Conservation (phyloP, 2,797 vertebrate species). For the Chromobotia macracanthus region DNA sequence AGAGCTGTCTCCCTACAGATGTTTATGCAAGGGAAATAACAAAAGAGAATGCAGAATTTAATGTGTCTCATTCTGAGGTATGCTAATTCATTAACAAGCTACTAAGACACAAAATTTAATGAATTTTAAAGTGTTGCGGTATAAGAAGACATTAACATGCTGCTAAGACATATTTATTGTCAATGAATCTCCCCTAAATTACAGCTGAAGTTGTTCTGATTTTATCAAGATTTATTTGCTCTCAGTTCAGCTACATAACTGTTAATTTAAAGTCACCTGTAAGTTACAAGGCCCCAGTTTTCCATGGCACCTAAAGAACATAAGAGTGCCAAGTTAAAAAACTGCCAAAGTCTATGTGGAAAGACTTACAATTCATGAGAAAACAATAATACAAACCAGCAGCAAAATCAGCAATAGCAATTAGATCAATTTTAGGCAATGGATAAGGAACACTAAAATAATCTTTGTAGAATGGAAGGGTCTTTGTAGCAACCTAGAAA, state of each 20-base stretch:
- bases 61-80: not conserved
- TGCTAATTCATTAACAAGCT: not conserved
- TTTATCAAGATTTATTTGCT: not conserved
- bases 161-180: conserved; percentile 7
- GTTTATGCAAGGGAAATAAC: not conserved
- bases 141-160: conserved; percentile 10
- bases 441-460: conserved; percentile 99
- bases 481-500: conserved; percentile 95
- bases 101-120: not conserved
- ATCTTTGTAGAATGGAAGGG: conserved; percentile 99
- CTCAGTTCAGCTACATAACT: not conserved
- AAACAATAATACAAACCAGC: conserved; percentile 84
- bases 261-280: conserved; percentile 82
- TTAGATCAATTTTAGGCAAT: conserved; percentile 99
- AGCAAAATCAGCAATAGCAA: conserved; percentile 99
- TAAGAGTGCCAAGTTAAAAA: conserved; percentile 8
- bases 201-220: not conserved
- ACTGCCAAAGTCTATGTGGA: not conserved
- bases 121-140: too few relatives aligned
- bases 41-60: not conserved
- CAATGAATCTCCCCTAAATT: conserved; percentile 13
- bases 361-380: conserved; percentile 52
- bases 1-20: conserved; percentile 90
- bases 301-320: conserved; percentile 94
- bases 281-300: conserved; percentile 99